phyloP scores from a whole-genome alignment of 2,888 invertebrate genomes.

The Gasteruption jaculator region DNA sequence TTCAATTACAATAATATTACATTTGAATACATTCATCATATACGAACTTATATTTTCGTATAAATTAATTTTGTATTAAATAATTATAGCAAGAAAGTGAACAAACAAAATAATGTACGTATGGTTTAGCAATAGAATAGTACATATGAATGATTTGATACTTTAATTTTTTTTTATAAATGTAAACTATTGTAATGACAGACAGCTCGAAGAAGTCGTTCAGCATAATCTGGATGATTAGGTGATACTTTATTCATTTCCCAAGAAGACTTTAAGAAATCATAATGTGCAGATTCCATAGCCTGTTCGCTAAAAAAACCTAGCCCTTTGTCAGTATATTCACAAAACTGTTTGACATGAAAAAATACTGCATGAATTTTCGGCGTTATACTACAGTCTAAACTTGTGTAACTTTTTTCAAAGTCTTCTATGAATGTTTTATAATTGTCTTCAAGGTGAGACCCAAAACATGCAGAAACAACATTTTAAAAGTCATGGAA shows the following conservation, averaged over 20 bases:
- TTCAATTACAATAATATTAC: constrained; percentile 1
- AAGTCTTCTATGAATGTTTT: constrained; percentile 6
- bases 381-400: constrained; percentile 1
- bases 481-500: constrained; percentile 10
- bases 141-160: no score
- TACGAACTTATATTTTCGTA: no score
- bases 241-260: neutral
- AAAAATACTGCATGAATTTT: constrained; percentile 11
- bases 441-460: constrained; percentile 1
- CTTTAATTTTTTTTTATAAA: no score
- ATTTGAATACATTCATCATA: neutral
- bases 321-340: neutral
- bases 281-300: neutral
- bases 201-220: neutral
- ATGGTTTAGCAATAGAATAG: no score
- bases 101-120: no score
- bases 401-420: constrained; percentile 3
- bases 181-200: constrained; percentile 9
- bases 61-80: no score
- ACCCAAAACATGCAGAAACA: constrained; percentile 6
- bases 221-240: constrained; percentile 4
- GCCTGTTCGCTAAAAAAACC: neutral
- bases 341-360: constrained; percentile 6
- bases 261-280: neutral
- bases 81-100: no score